A percentile compares a stretch with the other conserved stretches of the same genome.
Conservation (phyloP, 2,797 vertebrate genomes). For the Echeneis naucrates region DNA sequence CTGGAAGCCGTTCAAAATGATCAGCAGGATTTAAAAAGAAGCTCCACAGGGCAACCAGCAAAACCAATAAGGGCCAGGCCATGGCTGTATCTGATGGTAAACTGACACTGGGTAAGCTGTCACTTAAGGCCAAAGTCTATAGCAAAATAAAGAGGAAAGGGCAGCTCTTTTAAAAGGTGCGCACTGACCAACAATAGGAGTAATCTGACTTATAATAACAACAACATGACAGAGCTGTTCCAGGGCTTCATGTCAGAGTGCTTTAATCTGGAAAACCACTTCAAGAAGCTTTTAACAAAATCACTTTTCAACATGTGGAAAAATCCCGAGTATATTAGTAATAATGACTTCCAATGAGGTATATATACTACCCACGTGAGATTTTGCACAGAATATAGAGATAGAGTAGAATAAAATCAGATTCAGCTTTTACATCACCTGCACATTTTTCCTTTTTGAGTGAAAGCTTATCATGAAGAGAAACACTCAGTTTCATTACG, state of each 20-base stretch:
- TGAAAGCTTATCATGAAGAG: conserved; percentile 5
- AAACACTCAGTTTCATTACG: background rate
- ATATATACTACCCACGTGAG: background rate
- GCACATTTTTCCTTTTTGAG: background rate
- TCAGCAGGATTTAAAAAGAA: conserved; percentile 82
- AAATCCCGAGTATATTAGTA: background rate
- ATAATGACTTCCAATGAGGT: background rate
- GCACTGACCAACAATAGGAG: conserved; percentile 66
- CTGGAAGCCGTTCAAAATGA: conserved; percentile 83
- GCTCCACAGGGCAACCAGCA: conserved; percentile 77
- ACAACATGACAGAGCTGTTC: conserved; percentile 56
- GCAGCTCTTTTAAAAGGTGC: conserved; percentile 60
- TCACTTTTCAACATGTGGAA: conserved; percentile 26
- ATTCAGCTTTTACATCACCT: background rate
- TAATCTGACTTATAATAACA: conserved; percentile 72
- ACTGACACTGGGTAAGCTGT: conserved; percentile 81
- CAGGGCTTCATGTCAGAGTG: conserved; percentile 51
- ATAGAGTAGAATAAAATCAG: conserved; percentile 4
- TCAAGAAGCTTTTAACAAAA: conserved; percentile 36
- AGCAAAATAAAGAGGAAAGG: conserved; percentile 75
- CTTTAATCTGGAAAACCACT: conserved; percentile 36
- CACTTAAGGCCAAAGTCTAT: conserved; percentile 76
- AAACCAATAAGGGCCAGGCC: conserved; percentile 80
- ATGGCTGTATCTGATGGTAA: conserved; percentile 80
- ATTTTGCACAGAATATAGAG: too few relatives aligned